A percentile compares a stretch with the other conserved stretches of the same genome.
Evolutionary conservation across 2,113 vertebrate species (phyloP).

Genomic region (Petrocephalus microphthalmus): DNA sequence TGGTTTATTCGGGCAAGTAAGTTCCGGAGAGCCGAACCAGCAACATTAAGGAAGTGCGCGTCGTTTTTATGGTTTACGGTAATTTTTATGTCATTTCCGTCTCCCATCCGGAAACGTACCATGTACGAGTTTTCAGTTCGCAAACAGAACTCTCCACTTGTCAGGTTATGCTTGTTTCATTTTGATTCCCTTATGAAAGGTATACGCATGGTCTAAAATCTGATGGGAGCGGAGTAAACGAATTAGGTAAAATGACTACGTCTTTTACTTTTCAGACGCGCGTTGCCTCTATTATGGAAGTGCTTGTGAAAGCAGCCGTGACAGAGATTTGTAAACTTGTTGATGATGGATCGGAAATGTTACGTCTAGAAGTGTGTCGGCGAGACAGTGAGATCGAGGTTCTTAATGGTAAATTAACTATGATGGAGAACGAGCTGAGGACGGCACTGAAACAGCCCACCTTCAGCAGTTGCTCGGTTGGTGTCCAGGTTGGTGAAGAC

Average conservation of each 20-base stretch:
- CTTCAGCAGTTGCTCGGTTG: slow-evolving; percentile 4
- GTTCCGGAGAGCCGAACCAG: background rate
- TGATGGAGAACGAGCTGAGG: slow-evolving; percentile 47
- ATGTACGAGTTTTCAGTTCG: background rate
- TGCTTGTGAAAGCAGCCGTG: slow-evolving; percentile 56
- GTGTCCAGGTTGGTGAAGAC: background rate
- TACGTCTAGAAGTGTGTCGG: slow-evolving; percentile 52
- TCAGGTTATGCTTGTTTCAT: background rate
- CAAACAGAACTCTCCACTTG: background rate
- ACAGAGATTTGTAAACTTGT: slow-evolving; percentile 58
- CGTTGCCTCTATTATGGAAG: slow-evolving; percentile 55
- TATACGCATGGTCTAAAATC: background rate
- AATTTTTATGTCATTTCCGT: slow-evolving; percentile 11
- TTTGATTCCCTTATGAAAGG: background rate
- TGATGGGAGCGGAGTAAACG: background rate
- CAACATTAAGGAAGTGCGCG: background rate
- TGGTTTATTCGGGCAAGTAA: background rate
- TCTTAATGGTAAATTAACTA: slow-evolving; percentile 44
- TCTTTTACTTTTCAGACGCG: slow-evolving; percentile 54
- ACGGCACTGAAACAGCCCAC: slow-evolving; percentile 24
- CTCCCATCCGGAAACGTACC: background rate
- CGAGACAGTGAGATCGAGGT: slow-evolving; percentile 54
- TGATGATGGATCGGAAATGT: slow-evolving; percentile 52
- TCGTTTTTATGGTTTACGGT: background rate
- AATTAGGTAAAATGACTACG: slow-evolving; percentile 38